Conservation (phyloP, 2,113 vertebrate species). For the Callipepla californica region DNA sequence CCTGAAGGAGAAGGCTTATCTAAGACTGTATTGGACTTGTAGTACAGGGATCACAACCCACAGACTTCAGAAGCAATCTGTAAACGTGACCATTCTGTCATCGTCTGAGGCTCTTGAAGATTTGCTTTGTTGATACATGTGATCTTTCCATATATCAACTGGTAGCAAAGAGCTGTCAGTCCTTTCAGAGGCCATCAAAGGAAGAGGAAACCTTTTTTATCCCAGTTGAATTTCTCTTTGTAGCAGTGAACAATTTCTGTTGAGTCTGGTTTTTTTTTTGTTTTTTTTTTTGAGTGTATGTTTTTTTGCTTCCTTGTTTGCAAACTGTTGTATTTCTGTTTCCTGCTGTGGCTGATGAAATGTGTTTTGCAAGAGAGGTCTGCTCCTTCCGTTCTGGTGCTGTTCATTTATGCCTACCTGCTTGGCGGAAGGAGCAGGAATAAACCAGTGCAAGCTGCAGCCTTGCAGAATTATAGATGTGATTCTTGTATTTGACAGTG, state of each 20-base stretch:
- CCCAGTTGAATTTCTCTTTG: neutral
- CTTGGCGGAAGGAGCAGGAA: neutral
- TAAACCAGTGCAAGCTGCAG: neutral
- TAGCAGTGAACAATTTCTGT: neutral
- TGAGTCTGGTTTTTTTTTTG: neutral
- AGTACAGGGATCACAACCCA: neutral
- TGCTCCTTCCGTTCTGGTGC: neutral
- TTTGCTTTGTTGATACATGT: neutral
- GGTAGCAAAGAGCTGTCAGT: neutral
- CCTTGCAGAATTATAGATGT: neutral
- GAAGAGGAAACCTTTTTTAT: neutral
- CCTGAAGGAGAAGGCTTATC: neutral
- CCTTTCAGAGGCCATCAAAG: neutral
- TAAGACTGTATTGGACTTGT: neutral
- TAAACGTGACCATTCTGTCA: neutral
- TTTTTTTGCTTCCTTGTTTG: neutral
- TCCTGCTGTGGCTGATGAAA: neutral
- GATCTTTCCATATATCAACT: neutral
- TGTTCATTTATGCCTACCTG: rapidly evolving
- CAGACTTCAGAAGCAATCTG: neutral
- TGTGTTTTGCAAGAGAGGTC: neutral
- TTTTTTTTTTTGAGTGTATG: neutral
- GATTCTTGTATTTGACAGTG: neutral
- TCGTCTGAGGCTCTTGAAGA: neutral
- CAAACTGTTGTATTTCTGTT: neutral